Conservation (phyloP, 2,888 invertebrate genomes). For the Diplazon laetatorius region DNA sequence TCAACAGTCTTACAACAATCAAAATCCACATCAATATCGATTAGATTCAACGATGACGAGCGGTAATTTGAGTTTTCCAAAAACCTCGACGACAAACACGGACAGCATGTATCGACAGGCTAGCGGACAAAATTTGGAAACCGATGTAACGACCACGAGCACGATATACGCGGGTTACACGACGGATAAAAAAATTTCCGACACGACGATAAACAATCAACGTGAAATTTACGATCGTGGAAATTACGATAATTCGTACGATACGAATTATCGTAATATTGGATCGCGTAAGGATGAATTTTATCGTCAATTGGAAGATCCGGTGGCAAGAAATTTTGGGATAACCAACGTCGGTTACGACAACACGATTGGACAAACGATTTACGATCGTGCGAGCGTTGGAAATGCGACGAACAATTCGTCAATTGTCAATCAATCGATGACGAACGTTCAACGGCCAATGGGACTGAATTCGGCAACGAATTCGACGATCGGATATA, state of each 20-base stretch:
- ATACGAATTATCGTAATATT: slow-evolving; percentile 41
- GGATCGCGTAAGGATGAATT: slow-evolving; percentile 46
- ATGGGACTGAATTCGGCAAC: too few relatives aligned
- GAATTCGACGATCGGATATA: too few relatives aligned
- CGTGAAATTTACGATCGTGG: slow-evolving; percentile 46
- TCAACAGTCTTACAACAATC: too few relatives aligned
- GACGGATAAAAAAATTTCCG: slow-evolving; percentile 34
- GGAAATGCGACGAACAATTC: too few relatives aligned
- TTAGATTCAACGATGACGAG: slow-evolving; percentile 53
- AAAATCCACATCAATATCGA: slow-evolving; percentile 58
- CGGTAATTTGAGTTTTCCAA: slow-evolving; percentile 65
- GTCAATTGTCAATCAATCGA: too few relatives aligned
- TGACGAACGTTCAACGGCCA: too few relatives aligned
- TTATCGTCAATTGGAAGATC: not conserved
- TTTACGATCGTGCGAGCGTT: too few relatives aligned
- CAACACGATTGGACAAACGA: too few relatives aligned
- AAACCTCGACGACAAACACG: slow-evolving; percentile 68
- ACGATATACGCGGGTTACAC: slow-evolving; percentile 66
- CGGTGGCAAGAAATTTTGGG: too few relatives aligned
- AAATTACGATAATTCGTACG: slow-evolving; percentile 47
- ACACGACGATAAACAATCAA: slow-evolving; percentile 38
- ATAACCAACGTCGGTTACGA: too few relatives aligned
- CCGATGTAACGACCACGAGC: slow-evolving; percentile 66
- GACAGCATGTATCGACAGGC: slow-evolving; percentile 70
- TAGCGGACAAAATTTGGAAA: slow-evolving; percentile 52